Conservation (phyloP, 2,888 invertebrate species). For the Oscheius sp. region DNA sequence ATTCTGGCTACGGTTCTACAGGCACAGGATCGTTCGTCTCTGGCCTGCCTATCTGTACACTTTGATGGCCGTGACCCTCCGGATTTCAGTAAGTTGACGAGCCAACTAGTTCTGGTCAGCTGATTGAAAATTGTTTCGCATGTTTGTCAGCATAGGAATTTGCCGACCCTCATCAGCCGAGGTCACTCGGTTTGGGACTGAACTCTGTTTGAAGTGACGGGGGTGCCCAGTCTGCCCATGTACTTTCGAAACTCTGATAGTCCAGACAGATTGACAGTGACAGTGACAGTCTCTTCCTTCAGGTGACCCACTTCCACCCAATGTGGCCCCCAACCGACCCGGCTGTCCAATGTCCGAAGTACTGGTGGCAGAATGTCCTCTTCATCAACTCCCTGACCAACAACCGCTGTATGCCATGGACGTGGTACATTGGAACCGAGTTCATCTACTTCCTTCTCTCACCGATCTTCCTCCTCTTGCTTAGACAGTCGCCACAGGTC, state of each 20-base stretch:
- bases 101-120: constrained; percentile 21
- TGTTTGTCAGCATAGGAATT: too few species aligned
- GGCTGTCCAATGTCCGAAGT: constrained; percentile 70
- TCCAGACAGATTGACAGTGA: not conserved
- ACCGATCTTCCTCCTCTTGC: constrained; percentile 69
- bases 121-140: not conserved
- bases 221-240: too few species aligned
- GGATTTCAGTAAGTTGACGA: constrained; percentile 52
- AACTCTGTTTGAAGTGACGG: too few species aligned
- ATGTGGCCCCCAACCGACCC: constrained; percentile 73
- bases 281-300: not conserved
- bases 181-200: too few species aligned
- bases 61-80: constrained; percentile 67
- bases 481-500: constrained; percentile 60
- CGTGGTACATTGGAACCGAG: constrained; percentile 73
- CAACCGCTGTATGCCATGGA: constrained; percentile 73
- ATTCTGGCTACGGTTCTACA: constrained; percentile 72
- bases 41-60: constrained; percentile 73
- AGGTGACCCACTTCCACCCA: constrained; percentile 70
- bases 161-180: too few species aligned
- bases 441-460: constrained; percentile 73
- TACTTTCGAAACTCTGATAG: too few species aligned
- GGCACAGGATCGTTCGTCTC: constrained; percentile 71
- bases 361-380: constrained; percentile 69
- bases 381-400: constrained; percentile 65